Evolutionary conservation across 2,888 invertebrate species (phyloP), one percentile per base, ranked within the genome.

Genomic region (Pristionchus mayeri): DNA sequence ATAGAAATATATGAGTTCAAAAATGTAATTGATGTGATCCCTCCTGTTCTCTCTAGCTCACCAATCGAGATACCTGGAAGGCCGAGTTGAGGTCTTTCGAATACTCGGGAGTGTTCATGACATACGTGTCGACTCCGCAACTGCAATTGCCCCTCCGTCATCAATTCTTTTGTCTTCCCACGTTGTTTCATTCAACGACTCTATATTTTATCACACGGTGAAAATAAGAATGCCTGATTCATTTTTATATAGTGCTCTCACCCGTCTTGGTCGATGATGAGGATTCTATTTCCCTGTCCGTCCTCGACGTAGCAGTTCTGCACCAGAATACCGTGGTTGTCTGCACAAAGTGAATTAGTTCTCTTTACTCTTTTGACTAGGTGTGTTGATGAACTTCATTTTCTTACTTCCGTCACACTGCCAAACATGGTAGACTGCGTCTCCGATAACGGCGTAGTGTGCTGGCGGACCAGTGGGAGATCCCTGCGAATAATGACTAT

Each of bases 261-360:
- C 90, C 92, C 92, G 78, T 92, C 90, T 67, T 92, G 91, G 85
- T 92, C 92, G 86, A 92, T 89, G n/a, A 92, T 92, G 44, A 92
- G 86, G 24, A 92, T 92, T 60, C 90, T 89, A 81, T 92, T 91
- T 16, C 92, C 92, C 80, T 92, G 90, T 4, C 90, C 90, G 78
- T 90, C 92, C 67, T 92, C 92, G 27, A 92, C 92, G 85, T 92
- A 91, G 85, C 92, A 92, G 84, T 92, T 92, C 84, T 92, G 92
- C 18, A 92, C 92, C n/a, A 92, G 88, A 75, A 92, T 91, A 11
- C 92, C 92, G 78, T 90, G 88, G 82, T 89, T 89, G 50, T 90
- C 91, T 90, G 84, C 34, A 57, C 27, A 7, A 57, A 7, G 21
- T 57, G 57, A 21, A 57, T 7, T 24, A 57, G 9, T 6, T 57